Conservation (phyloP, 2,888 invertebrate genomes). For the Xiphydria camelus region DNA sequence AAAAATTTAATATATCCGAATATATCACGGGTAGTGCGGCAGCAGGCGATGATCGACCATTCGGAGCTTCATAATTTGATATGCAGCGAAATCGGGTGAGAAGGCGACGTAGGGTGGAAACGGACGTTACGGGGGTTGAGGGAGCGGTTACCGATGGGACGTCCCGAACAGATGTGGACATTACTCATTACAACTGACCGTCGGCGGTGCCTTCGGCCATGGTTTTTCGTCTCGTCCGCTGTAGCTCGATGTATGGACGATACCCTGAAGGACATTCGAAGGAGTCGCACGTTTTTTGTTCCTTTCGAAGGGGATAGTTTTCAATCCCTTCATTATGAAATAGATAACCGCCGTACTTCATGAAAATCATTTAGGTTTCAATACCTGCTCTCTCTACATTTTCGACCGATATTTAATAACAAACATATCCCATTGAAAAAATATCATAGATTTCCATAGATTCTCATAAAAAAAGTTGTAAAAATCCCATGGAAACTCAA, state of each 20-base stretch:
- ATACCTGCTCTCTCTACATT: too few species aligned
- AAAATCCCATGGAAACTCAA: too few species aligned
- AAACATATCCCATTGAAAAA: too few species aligned
- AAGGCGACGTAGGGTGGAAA: constrained; percentile 45
- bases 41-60: constrained; percentile 55
- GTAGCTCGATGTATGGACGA: background rate
- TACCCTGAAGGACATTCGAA: background rate
- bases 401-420: too few species aligned
- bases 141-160: constrained; percentile 48
- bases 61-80: constrained; percentile 56
- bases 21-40: constrained; percentile 53
- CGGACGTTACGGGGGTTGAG: constrained; percentile 37
- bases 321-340: too few species aligned
- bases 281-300: too few species aligned
- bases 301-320: too few species aligned
- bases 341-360: too few species aligned
- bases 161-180: constrained; percentile 41
- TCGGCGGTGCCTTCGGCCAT: constrained; percentile 19
- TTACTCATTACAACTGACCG: constrained; percentile 55
- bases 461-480: too few species aligned
- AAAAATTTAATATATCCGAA: constrained; percentile 58
- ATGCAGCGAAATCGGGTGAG: constrained; percentile 52
- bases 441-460: too few species aligned
- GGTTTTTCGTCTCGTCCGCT: background rate
- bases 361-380: too few species aligned